Evolutionary conservation across 2,797 vertebrate species (phyloP), one percentile per base, ranked within the genome.

Genomic region (Eremophila alpestris): DNA sequence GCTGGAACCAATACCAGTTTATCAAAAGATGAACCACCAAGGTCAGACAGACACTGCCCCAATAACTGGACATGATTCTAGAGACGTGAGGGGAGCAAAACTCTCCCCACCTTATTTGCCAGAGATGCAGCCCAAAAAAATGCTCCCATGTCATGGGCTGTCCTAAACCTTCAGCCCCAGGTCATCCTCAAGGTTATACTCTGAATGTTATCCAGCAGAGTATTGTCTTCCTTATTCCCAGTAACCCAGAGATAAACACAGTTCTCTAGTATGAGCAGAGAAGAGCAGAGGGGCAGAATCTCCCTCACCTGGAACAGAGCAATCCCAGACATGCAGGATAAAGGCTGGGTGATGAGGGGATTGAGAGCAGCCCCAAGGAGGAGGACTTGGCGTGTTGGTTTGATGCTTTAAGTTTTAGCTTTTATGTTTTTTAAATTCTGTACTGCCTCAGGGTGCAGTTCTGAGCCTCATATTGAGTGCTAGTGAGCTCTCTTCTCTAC

Each of bases 31-130:
- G 38, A 36, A 36, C n/a, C 16, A 46, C 15, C 40, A 62, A 45
- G n/a, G 4, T 22, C 40, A 38, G 40, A 13, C 3, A 22, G 58
- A 27, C 15, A 62, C 0, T 0, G 10, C 4, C 38, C 8, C 27
- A 52, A 14, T 6, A 21, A n/a, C 11, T 22, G 27, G 7, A 32
- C 32, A 32, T 2, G 5, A 29, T n/a, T 23, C 7, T 15, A 15
- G 12, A 58, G 6, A 24, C 10, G 2, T 22, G 34, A 65, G 22
- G 29, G 29, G 11, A 67, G 5, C 13, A 46, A 65, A 79, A 48
- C 9, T 27, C 22, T 11, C 2, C 18, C 34, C 4, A 40, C 7
- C 1, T 55, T 7, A 56, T 56, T 56, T 17, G 6, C 29, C 22
- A 38, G 27, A 32, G 41, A 16, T 38, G 22, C 10, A 38, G 51